Conservation (phyloP, 2,797 vertebrate species). For the Myoxocephalus aenaeus region DNA sequence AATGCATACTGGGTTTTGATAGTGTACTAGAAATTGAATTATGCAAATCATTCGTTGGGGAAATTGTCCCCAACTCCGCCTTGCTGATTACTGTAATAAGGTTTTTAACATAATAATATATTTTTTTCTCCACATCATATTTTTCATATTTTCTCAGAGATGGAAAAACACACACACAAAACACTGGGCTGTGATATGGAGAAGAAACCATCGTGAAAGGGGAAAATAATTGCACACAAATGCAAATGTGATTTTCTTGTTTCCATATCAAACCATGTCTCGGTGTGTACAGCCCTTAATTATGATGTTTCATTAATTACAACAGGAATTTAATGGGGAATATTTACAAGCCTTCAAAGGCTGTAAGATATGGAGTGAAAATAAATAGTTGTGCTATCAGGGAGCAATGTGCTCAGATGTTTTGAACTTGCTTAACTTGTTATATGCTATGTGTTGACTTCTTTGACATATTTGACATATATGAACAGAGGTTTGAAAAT, state of each 20-base stretch:
- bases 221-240: conserved; percentile 64
- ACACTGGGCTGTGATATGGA: conserved; percentile 50
- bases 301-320: conserved; percentile 73
- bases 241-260: conserved; percentile 74
- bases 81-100: conserved; percentile 70
- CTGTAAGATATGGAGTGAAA: conserved; percentile 46
- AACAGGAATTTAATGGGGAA: conserved; percentile 64
- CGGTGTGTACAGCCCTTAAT: conserved; percentile 73
- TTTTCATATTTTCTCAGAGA: conserved; percentile 53
- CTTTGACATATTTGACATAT: conserved; percentile 13
- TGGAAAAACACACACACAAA: conserved; percentile 28
- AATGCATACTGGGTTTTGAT: conserved; percentile 65
- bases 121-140: conserved; percentile 48
- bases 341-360: conserved; percentile 73
- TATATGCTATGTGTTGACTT: conserved; percentile 28
- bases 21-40: conserved; percentile 71
- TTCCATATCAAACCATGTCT: conserved; percentile 74
- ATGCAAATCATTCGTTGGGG: conserved; percentile 67
- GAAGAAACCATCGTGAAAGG: conserved; percentile 31
- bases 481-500: conserved; percentile 4
- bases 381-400: conserved; percentile 48
- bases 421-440: conserved; percentile 37
- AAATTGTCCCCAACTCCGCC: conserved; percentile 61
- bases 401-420: conserved; percentile 40
- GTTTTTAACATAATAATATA: conserved; percentile 59